A percentile compares a stretch with the other conserved stretches of the same genome.
These are phyloP conservation scores for Calameuta pallipes DNA, from an alignment of 2,888 invertebrate genomes.

Conservation along the genomic window DNA sequence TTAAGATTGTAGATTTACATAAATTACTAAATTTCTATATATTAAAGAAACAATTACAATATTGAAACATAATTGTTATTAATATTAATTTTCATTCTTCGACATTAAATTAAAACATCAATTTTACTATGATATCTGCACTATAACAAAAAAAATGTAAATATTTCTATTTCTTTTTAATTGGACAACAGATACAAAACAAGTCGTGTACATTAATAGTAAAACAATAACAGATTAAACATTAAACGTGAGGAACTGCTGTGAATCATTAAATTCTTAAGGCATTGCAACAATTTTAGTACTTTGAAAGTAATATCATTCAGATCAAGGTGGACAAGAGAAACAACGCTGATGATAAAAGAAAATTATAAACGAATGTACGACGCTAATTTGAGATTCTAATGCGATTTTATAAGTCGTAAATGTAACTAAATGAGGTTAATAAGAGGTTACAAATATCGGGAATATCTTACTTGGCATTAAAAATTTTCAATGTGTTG, in stretches of 20 bases:
- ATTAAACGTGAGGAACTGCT: neutral
- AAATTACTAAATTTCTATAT: neutral
- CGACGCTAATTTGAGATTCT: neutral
- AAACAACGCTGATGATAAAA: neutral
- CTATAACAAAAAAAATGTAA: neutral
- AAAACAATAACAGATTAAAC: neutral
- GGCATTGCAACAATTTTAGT: neutral
- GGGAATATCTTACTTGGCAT: slow-evolving; percentile 74
- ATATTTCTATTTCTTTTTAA: neutral
- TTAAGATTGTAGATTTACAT: neutral
- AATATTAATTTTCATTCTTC: neutral
- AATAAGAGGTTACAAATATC: slow-evolving; percentile 33
- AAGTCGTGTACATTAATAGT: neutral
- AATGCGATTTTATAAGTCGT: slow-evolving; percentile 48
- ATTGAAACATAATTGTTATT: slow-evolving; percentile 1
- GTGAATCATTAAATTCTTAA: neutral
- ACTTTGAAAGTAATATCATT: neutral
- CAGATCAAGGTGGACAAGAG: neutral
- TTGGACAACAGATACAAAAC: neutral
- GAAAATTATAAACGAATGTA: neutral
- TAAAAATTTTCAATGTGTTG: slow-evolving; percentile 84
- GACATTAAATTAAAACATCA: neutral
- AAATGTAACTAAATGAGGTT: slow-evolving; percentile 42
- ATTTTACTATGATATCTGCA: neutral
- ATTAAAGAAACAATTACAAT: neutral